Conservation (phyloP, 2,888 invertebrate genomes). For the Eurois occulta region DNA sequence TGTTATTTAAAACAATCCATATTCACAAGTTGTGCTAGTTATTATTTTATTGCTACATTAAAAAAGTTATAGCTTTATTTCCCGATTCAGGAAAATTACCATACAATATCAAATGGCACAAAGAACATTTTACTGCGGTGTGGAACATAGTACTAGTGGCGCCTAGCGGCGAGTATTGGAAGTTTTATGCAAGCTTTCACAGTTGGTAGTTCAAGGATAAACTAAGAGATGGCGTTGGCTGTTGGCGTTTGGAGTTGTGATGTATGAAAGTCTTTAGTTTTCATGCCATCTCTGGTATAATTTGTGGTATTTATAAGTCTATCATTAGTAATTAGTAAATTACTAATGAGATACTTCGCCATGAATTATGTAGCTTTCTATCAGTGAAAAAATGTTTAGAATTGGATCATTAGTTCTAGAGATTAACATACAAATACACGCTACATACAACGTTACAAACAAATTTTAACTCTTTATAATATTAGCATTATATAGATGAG, state of each 20-base stretch:
- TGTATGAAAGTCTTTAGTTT: not conserved
- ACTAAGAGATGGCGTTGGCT: constrained; percentile 57
- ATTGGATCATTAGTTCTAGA: too few relatives aligned
- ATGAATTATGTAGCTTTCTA: too few relatives aligned
- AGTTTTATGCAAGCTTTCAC: constrained; percentile 40
- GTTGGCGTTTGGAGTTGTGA: not conserved
- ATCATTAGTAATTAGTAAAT: too few relatives aligned
- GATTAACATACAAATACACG: too few relatives aligned
- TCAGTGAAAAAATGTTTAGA: too few relatives aligned
- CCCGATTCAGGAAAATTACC: constrained; percentile 23
- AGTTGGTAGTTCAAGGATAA: constrained; percentile 43
- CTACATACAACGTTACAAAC: too few relatives aligned
- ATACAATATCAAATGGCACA: not conserved
- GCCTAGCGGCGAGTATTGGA: constrained; percentile 16
- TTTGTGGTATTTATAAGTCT: too few relatives aligned
- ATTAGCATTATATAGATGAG: too few relatives aligned
- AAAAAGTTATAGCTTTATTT: constrained; percentile 32
- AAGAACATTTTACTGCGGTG: not conserved
- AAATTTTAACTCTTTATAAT: too few relatives aligned
- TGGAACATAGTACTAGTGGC: not conserved
- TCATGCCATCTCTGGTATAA: not conserved
- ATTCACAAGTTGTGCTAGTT: not conserved
- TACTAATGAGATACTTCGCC: too few relatives aligned
- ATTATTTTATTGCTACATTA: constrained; percentile 13
- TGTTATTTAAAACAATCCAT: not conserved